Evolutionary conservation across 2,888 invertebrate species (phyloP), one percentile per base, ranked within the genome.

Genomic region (Sinopyrophorus schimmeli): DNA sequence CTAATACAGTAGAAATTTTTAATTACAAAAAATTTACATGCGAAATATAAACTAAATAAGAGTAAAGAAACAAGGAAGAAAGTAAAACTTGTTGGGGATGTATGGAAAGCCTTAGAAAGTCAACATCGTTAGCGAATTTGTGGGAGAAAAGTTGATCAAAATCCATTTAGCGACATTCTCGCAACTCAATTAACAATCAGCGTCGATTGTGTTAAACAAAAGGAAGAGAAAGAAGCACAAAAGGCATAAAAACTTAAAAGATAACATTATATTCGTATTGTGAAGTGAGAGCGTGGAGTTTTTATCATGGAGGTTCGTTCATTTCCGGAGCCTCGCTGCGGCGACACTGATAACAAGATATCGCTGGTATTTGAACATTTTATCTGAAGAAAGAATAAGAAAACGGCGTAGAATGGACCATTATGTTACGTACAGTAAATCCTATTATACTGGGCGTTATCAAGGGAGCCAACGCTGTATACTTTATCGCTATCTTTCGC

Each of bases 391-490:
- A 73, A 73, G 73, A 73, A 74, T 73, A 73, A 74, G 73, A 73
- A 74, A 74, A 73, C 72, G 73, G 70, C 71, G 68, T 71, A 74
- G 73, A 74, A 74, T 74, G 73, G 74, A 69, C 74, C 74, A 74
- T 74, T 74, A 74, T 74, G 74, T 71, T 73, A 73, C 70, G 72
- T 73, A 73, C 69, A 73, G 72, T 74, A 74, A 74, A 74, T 74
- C 73, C 74, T 74, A 74, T 74, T 74, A 74, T 74, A 68, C 71
- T 69, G 70, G 71, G 72, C 73, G 73, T 72, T 74, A 74, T 74
- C 74, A 67, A 58, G 63, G 62, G 63, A 61, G 67, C 65, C 69
- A 69, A 68, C 66, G 66, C 68, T 69, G 68, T 69, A 68, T 67
- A 68, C 71, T 70, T 71, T 70, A 70, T 71, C 71, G 65, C 66